Evolutionary conservation across 53 echinoderm and acorn worm species (phyloP), one percentile per base, ranked within the genome.

Genomic region (Holothuria leucospilota): DNA sequence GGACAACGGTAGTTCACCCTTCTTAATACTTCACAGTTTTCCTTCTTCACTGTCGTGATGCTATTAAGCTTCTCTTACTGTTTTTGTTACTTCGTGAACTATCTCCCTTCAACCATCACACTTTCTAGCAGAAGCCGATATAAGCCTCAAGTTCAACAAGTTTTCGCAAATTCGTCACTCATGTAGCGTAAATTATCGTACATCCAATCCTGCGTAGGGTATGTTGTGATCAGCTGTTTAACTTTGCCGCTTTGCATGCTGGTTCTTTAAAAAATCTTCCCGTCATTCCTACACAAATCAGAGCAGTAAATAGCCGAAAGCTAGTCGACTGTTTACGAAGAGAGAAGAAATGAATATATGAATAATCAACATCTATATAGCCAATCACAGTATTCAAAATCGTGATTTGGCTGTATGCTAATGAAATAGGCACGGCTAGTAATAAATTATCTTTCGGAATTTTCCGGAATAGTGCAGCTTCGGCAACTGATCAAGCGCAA

Each of bases 221-320:
- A 59, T 80, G 80, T 80, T 80, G 38, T 80, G 80, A 80, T 80
- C 80, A 80, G 80, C 80, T 83, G 84, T 83, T 82, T 46, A 83
- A 65, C 68, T 51, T 88, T 83, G 86, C 91, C 94, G 95, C 99
- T 90, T 92, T 86, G 96, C 91, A 94, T 93, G 86, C 90, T 99
- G 99, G 99, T 95, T 99, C 95, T 95, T 95, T 99, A 95, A 95
- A 94, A 94, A 92, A 91, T 88, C 80, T 91, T 91, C 94, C 92
- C 95, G 95, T 86, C 92, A 98, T 98, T 85, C 99, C 91, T 88
- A 87, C 66, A 46, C 64, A 82, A 59, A 64, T 87, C 51, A 78
- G 24, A 72, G 68, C 68, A 83, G 66, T 66, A 65, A 83, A 83
- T 53, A 34, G 10, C 59, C 80, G 80, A 80, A 62, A 26, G 15